These are phyloP conservation scores for Dryococelus australis DNA, from an alignment of 2,888 invertebrate genomes.

Conservation along the genomic window DNA sequence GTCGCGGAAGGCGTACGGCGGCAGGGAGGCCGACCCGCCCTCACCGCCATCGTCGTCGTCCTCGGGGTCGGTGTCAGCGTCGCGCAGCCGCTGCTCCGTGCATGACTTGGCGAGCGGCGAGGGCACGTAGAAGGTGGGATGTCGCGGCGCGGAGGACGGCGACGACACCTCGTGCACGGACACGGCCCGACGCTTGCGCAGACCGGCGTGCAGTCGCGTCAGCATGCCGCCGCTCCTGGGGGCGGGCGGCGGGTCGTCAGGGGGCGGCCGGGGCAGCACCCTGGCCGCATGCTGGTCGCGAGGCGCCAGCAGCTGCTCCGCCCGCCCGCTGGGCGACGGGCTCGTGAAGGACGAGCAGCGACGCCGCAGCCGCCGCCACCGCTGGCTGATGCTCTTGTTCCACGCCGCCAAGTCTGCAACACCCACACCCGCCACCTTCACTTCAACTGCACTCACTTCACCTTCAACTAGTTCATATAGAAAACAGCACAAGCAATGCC, in stretches of 20 bases:
- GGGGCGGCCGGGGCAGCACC: constrained; percentile 29
- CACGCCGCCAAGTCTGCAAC: constrained; percentile 72
- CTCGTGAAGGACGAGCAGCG: constrained; percentile 66
- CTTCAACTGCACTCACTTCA: too few relatives aligned
- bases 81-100: constrained; percentile 21
- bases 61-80: constrained; percentile 33
- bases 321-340: constrained; percentile 57
- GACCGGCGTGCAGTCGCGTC: constrained; percentile 73
- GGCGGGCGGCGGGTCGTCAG: constrained; percentile 27
- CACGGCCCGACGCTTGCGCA: constrained; percentile 70
- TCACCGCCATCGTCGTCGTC: constrained; percentile 38
- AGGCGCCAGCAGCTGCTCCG: constrained; percentile 24
- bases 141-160: constrained; percentile 3
- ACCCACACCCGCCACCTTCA: not conserved
- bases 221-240: constrained; percentile 59
- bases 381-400: constrained; percentile 78
- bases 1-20: constrained; percentile 58
- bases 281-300: constrained; percentile 23
- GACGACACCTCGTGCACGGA: constrained; percentile 71
- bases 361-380: constrained; percentile 76
- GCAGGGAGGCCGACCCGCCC: constrained; percentile 59
- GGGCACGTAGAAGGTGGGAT: constrained; percentile 70
- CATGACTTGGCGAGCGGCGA: constrained; percentile 58
- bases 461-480: too few relatives aligned
- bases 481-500: too few relatives aligned